These are phyloP conservation scores for Chaetophractus vellerosus DNA, from an alignment of 2,797 vertebrate species.

Conservation along the genomic window DNA sequence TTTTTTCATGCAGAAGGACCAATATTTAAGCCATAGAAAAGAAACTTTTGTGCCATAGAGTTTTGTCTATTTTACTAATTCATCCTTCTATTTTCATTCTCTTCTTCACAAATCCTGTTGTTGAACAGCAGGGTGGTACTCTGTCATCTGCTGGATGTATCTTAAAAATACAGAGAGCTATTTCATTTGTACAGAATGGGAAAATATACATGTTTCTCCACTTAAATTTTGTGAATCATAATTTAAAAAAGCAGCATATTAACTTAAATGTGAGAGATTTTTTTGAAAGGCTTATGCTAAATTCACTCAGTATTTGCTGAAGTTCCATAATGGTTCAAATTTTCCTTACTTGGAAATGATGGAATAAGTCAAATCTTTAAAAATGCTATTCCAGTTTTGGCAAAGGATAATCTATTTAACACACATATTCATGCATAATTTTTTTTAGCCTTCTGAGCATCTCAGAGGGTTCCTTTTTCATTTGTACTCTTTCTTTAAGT, in stretches of 20 bases:
- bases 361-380: constrained; percentile 51
- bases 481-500: background rate
- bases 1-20: background rate
- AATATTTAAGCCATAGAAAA: constrained; percentile 29
- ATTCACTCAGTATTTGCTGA: constrained; percentile 46
- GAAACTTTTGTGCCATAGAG: background rate
- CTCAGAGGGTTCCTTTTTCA: constrained; percentile 29
- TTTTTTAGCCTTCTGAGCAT: background rate
- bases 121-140: background rate
- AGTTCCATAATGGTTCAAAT: constrained; percentile 13
- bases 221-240: constrained; percentile 7
- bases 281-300: background rate
- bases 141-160: background rate
- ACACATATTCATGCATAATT: background rate
- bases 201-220: background rate
- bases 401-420: background rate
- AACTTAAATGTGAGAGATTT: background rate
- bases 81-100: background rate
- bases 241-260: constrained; percentile 10
- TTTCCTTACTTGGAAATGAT: constrained; percentile 34
- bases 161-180: constrained; percentile 26
- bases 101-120: constrained; percentile 8
- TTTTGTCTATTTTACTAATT: constrained; percentile 53
- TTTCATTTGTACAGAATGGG: background rate
- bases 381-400: background rate